Evolutionary conservation across 2,797 vertebrate genomes (phyloP), one percentile per base, ranked within the genome.

Genomic region (Labeo calbasu): DNA sequence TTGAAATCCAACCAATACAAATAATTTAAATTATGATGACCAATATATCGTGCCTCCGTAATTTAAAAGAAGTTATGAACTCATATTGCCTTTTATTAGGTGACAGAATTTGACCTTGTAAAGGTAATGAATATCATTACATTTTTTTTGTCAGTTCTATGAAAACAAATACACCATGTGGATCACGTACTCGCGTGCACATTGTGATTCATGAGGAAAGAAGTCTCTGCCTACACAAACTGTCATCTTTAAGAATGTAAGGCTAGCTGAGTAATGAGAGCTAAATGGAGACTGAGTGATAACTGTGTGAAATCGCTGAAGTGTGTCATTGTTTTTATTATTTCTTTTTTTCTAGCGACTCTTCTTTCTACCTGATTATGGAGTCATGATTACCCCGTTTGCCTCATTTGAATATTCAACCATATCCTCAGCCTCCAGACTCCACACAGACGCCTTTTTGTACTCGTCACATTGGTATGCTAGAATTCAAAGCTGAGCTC

Each of bases 331-430:
- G 71, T 87, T 82, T 86, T 81, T 79, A 66, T 71, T 76, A 46
- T 77, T 71, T 71, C 59, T 50, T 57, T 65, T 65, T 84, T 73
- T 55, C 79, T 66, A 77, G 68, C 10, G 7, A 61, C 81, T 83
- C 84, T 82, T 83, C 57, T 46, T 87, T 89, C 89, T 86, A 85
- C 85, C 85, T 88, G 89, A 93, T 92, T 92, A 92, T 90, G 87
- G 87, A 88, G 86, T 87, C 87, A 91, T 91, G 91, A 92, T 87
- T 91, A 88, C 90, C 79, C 81, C 69, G 81, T 63, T 89, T 86
- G 82, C 82, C 87, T 89, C 86, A 81, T 85, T 75, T 84, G 79
- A 83, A 80, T 84, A 84, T 91, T 91, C 88, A 89, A 88, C 86
- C 71, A 79, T 83, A 48, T 89, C 89, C 87, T 83, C 87, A 81